phyloP scores from a whole-genome alignment of 2,797 vertebrate genomes.

The Periparus ater region DNA sequence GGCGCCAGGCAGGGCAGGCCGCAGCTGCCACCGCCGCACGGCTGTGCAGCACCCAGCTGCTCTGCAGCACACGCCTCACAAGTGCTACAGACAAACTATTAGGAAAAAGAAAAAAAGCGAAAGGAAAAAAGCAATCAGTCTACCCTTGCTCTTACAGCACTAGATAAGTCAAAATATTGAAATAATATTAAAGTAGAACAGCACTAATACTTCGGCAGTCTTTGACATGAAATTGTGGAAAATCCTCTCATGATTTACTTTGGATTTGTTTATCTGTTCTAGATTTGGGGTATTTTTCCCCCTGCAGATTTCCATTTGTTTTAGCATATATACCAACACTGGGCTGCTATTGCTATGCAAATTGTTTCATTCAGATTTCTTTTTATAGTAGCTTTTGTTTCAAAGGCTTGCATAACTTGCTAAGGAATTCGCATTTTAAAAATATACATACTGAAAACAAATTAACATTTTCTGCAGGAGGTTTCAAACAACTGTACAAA shows the following conservation, averaged over 20 bases:
- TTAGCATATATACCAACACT: not conserved
- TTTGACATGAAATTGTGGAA: not conserved
- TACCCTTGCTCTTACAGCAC: not conserved
- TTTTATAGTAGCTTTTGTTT: slow-evolving; percentile 39
- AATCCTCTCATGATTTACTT: not conserved
- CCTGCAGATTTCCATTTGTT: not conserved
- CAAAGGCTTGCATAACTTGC: slow-evolving; percentile 21
- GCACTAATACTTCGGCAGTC: not conserved
- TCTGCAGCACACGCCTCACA: not conserved
- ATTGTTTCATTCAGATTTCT: not conserved
- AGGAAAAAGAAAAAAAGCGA: no score
- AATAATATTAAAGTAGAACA: not conserved
- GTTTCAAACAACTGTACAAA: slow-evolving; percentile 31
- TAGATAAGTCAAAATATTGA: not conserved
- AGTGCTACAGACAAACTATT: not conserved
- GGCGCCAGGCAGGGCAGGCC: not conserved
- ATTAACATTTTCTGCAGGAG: slow-evolving; percentile 25
- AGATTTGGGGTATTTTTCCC: not conserved
- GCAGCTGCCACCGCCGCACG: fast-evolving
- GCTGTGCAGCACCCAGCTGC: fast-evolving
- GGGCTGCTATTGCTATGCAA: slow-evolving; percentile 18
- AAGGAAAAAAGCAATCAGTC: not conserved
- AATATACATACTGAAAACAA: not conserved
- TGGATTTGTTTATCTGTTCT: not conserved
- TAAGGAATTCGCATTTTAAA: not conserved